phyloP scores from a whole-genome alignment of 1,140 invertebrate species.

The Saccostrea echinata region DNA sequence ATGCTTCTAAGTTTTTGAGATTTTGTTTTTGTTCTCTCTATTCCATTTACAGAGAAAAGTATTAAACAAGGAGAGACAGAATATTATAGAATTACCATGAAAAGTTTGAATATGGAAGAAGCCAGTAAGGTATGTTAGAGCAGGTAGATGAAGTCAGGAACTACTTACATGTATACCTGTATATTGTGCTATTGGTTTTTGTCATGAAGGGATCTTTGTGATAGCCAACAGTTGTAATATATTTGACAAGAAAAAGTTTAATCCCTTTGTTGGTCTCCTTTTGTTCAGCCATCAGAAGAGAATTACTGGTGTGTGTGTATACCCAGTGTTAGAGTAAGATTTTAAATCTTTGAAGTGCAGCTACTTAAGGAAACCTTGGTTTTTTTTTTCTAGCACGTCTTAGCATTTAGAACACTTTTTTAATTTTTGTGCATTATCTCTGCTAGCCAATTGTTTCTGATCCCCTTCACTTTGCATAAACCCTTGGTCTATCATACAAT shows the following conservation, averaged over 20 bases:
- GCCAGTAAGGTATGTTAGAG: slow-evolving; percentile 52
- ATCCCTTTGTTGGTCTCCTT: not conserved
- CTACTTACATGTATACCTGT: not conserved
- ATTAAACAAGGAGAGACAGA: slow-evolving; percentile 52
- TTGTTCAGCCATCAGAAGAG: not conserved
- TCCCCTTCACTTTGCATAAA: no score
- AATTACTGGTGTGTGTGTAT: slow-evolving; percentile 34
- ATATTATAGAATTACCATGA: slow-evolving; percentile 58
- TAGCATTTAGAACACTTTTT: no score
- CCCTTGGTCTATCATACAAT: no score
- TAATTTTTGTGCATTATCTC: no score
- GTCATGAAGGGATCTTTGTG: no score
- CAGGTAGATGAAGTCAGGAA: not conserved
- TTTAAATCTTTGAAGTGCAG: not conserved
- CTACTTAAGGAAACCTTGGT: not conserved
- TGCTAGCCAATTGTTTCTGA: no score
- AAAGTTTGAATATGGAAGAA: slow-evolving; percentile 53
- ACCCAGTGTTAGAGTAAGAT: not conserved
- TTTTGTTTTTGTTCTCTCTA: not conserved
- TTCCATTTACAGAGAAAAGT: not conserved
- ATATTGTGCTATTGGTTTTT: not conserved
- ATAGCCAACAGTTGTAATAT: not conserved
- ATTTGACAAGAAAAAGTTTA: not conserved
- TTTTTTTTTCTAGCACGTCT: no score
- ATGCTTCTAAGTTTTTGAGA: not conserved